Evolutionary conservation across 2,888 invertebrate species (phyloP), one percentile per base, ranked within the genome.

Genomic region (Odontomyia ornata): DNA sequence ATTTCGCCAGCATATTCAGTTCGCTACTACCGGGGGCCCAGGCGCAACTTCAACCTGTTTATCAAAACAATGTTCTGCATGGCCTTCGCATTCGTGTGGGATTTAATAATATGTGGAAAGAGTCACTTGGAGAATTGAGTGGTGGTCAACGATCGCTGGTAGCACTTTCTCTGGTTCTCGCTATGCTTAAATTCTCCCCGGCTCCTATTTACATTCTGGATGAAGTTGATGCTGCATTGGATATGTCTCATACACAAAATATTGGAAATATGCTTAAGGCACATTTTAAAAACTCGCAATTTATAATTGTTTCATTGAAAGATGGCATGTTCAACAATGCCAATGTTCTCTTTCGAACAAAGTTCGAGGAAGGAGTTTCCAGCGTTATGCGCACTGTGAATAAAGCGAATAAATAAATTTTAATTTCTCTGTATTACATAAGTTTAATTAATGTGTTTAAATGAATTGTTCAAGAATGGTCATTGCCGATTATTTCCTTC

Each of bases 261-360:
- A 99, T 99, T 83, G 99, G 99, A 2, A 91, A 91, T 82, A 98
- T 99, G 97, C 89, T 99, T 67, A 93, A 93, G 84, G 89, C 90
- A 15, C 96, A 97, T 86, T 98, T 98, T 84, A 93, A 91, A 80
- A 92, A 93, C 84, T 97, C 97, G 0, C 92, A 99, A 93, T 99
- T 99, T 87, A 95, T 99, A 81, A 94, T 99, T 80, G 99, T 99
- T 0, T 99, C 99, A 0, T 89, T 99, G 64, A 99, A 99, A 85
- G 98, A 99, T 86, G 99, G 99, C 30, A 99, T 99, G 97, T 99
- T 99, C 88, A 97, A 95, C 88, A 98, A 99, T 88, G 99, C 99
- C 0, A 99, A 99, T 87, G 98, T 99, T 27, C 87, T 99, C 76
- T 99, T 96, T 89, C 93, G 95, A 76, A 99, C 99, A 0, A 92